These are phyloP conservation scores for Nomada lathburiana DNA, from an alignment of 2,888 invertebrate species.

Conservation along the genomic window DNA sequence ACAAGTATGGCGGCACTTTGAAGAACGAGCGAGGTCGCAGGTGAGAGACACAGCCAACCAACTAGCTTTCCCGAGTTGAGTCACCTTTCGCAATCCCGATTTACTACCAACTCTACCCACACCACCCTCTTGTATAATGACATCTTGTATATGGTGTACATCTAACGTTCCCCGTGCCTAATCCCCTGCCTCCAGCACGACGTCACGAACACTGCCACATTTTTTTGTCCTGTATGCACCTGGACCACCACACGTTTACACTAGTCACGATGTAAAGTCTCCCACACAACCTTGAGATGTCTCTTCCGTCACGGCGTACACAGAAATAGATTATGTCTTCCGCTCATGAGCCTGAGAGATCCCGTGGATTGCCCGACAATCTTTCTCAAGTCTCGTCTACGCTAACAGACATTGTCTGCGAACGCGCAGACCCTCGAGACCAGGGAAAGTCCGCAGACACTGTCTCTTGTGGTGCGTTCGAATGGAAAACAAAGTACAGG, in stretches of 20 bases:
- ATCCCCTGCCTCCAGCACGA: constrained; percentile 6
- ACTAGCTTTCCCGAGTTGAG: constrained; percentile 87
- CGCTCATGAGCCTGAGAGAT: constrained; percentile 28
- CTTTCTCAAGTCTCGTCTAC: constrained; percentile 13
- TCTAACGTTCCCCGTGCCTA: constrained; percentile 85
- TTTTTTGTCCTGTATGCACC: constrained; percentile 38
- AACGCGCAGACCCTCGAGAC: too few relatives aligned
- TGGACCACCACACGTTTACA: constrained; percentile 32
- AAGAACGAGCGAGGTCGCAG: constrained; percentile 99
- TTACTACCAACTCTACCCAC: constrained; percentile 20
- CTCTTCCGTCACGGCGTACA: constrained; percentile 40
- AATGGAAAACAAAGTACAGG: too few relatives aligned
- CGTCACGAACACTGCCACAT: constrained; percentile 10
- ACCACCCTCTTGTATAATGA: constrained; percentile 40
- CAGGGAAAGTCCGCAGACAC: too few relatives aligned
- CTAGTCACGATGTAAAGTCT: constrained; percentile 24
- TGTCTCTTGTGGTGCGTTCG: too few relatives aligned
- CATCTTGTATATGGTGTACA: constrained; percentile 72
- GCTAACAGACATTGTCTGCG: too few relatives aligned
- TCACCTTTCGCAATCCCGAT: constrained; percentile 78
- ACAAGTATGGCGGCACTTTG: constrained; percentile 99
- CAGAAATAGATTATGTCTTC: constrained; percentile 21
- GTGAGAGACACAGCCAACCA: constrained; percentile 92
- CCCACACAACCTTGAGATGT: constrained; percentile 19
- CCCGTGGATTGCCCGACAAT: constrained; percentile 29